Base-by-base conservation (phyloP, 2,113 vertebrate genomes). In the Electrona antarctica region DNA sequence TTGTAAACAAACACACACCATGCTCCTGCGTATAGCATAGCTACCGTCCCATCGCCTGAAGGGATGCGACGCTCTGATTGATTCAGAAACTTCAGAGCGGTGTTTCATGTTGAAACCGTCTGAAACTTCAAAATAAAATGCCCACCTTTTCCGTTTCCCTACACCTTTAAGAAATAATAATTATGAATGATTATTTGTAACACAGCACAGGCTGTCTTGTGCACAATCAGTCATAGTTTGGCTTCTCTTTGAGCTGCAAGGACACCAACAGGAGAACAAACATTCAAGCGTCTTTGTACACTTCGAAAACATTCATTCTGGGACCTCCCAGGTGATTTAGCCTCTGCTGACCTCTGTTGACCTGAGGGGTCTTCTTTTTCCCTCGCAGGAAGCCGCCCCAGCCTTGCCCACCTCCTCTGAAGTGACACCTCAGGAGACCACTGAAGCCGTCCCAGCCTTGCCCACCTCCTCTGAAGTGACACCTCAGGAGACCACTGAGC, bases 341-440 rank as follows among this genome's bases (percentile, higher is more conserved):
- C n/a, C 46, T 54, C 28, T 9, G 13, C 61, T 52, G 33, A 41
- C 33, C 33, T 41, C 33, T 59, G 66, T 47, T 84, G 65, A 81
- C 60, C 48, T 75, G 60, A 61, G 56, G n/a, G 9, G 5, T 58
- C 21, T 8, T 58, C 7, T 60, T 72, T 33, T 8, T 64, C 15
- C 48, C 6, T 41, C 33, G 48, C 74, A 85, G 84, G 3, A 33
- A 50, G n/a, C 64, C 7, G 0, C 6, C 49, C 67, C 14, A 33
- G 10, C 15, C 6, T 56, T 67, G 12, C 47, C 63, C 41, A 6
- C 49, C 60, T 0, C 59, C 3, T 8, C 60, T 0, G 66, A 71
- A 13, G 67, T 8, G 71, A 69, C 74, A 1, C 48, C 52, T 5
- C 49, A 59, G 71, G 73, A 69, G 64, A 47, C 84, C 79, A 75